Evolutionary conservation across 2,888 invertebrate species (phyloP), one percentile per base, ranked within the genome.

Genomic region (Apocheima hispidaria): DNA sequence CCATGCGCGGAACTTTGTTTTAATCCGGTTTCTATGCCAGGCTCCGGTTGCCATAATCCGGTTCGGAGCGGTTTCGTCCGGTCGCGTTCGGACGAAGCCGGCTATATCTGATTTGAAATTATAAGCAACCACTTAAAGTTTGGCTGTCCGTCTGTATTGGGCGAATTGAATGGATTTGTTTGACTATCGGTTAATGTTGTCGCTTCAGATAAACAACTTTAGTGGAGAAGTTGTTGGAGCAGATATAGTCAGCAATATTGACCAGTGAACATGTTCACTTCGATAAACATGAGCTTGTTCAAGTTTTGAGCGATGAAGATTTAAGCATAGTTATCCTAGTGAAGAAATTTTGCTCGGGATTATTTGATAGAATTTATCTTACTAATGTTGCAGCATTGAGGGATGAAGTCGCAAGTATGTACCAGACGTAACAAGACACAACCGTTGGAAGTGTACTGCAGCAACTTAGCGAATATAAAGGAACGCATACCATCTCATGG

Each of bases 1-100:
- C 90, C 88, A 87, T 90, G 86, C 89, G 83, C 83, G 77, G 79
- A 88, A 90, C 83, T 88, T 87, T 75, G 83, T 83, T 82, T 83
- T 90, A 89, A 89, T 87, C 88, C 82, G 79, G 84, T 86, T 87
- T 84, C 81, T 76, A 81, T 79, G 75, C 74, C 78, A 78, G 78
- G 82, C 77, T 79, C 75, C 69, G 68, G 71, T 78, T 77, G 81
- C 76, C 77, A 77, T 85, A 85, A 85, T 86, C 84, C 84, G 75
- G 84, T 84, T 81, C 77, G 78, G 70, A 72, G 77, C 79, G 79
- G 80, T 75, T 74, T 72, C 76, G 81, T 81, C 78, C 77, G 75
- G 78, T 74, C 78, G 51, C 50, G 49, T 60, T 54, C 79, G 75
- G 82, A 79, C 68, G 66, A 66, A 66, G 65, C 70, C 72, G 69